A percentile compares a stretch with the other conserved stretches of the same genome.
Conservation (phyloP, 2,888 invertebrate species). For the Strigamia maritima region DNA sequence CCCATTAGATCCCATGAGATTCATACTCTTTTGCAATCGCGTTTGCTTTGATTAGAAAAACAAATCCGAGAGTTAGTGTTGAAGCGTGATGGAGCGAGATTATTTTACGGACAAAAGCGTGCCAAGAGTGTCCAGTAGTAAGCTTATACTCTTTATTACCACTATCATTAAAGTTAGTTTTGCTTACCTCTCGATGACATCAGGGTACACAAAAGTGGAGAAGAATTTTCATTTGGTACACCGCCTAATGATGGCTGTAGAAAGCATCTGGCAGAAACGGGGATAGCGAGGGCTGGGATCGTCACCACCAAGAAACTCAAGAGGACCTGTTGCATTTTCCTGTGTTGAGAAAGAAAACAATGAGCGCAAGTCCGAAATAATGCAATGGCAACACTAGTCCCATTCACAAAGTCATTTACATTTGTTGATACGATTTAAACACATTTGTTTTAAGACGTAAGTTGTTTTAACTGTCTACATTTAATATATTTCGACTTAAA, state of each 20-base stretch:
- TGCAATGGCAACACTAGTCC: no score
- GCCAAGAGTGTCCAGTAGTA: background rate
- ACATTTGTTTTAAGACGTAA: no score
- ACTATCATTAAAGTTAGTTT: background rate
- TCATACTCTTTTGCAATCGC: no score
- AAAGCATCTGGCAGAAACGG: background rate
- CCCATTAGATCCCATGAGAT: no score
- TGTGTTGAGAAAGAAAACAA: background rate
- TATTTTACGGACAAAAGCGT: background rate
- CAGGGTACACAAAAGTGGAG: background rate
- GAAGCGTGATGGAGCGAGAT: background rate
- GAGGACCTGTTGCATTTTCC: background rate
- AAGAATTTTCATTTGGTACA: background rate
- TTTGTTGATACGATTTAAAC: no score
- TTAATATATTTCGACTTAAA: no score
- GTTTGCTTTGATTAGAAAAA: no score
- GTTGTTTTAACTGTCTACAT: no score
- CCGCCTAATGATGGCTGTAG: background rate
- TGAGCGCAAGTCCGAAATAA: background rate
- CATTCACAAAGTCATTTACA: no score
- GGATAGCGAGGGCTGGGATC: background rate
- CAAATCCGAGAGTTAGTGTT: background rate
- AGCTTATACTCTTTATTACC: background rate
- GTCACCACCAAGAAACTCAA: background rate
- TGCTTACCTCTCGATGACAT: background rate